Percentiles rank a stretch among this genome's conserved stretches.
phyloP scores from a whole-genome alignment of 2,113 vertebrate species.

The Caloenas nicobarica region DNA sequence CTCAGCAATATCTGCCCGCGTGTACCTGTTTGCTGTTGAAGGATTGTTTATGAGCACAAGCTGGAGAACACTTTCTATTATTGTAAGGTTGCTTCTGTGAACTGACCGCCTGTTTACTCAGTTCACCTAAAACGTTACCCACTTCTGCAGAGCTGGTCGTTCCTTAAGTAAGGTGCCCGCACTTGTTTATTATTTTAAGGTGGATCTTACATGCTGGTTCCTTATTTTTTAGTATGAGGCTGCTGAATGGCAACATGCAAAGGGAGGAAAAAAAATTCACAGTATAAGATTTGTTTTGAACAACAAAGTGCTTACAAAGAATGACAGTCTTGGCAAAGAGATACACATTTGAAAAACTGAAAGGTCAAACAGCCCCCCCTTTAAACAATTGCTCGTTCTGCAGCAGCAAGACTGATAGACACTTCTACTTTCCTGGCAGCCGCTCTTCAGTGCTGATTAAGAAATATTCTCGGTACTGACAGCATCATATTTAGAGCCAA shows the following conservation, averaged over 20 bases:
- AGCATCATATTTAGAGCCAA: conserved; percentile 58
- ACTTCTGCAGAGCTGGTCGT: not conserved
- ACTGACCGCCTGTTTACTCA: not conserved
- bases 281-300: conserved; percentile 47
- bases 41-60: not conserved
- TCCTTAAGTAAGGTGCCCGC: not conserved
- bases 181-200: not conserved
- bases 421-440: conserved; percentile 66
- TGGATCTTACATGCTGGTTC: not conserved
- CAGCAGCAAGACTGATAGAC: conserved; percentile 36
- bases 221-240: not conserved
- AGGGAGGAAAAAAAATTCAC: not conserved
- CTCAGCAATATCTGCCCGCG: not conserved
- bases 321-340: conserved; percentile 29
- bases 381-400: conserved; percentile 19
- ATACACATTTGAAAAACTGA: conserved; percentile 43
- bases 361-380: conserved; percentile 35
- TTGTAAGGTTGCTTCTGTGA: not conserved
- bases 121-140: not conserved
- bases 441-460: conserved; percentile 53
- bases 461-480: conserved; percentile 61
- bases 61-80: not conserved
- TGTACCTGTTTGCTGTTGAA: not conserved
- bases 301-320: conserved; percentile 53
- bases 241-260: not conserved